phyloP scores from a whole-genome alignment of 2,797 vertebrate species.

The Melanotaenia parkinsoni region DNA sequence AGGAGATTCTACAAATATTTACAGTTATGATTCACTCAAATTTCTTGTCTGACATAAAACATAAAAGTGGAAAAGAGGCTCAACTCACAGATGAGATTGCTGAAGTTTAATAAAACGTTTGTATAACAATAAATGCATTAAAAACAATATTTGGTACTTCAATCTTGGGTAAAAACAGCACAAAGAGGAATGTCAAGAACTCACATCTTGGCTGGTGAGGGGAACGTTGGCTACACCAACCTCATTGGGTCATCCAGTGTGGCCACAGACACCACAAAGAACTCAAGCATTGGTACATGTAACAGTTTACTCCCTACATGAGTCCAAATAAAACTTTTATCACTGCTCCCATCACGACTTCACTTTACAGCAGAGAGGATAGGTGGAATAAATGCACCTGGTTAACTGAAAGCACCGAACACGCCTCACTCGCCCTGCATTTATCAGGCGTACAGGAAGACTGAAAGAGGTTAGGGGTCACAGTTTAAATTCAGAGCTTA shows the following conservation, averaged over 20 bases:
- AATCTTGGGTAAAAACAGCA: slow-evolving; percentile 76
- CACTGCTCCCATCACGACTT: slow-evolving; percentile 41
- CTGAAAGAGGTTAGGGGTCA: slow-evolving; percentile 52
- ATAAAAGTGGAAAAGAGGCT: not conserved
- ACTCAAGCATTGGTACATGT: slow-evolving; percentile 47
- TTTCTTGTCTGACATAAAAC: no score
- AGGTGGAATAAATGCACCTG: slow-evolving; percentile 22
- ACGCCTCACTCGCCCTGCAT: slow-evolving; percentile 53
- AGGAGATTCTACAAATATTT: no score
- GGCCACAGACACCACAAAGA: slow-evolving; percentile 42
- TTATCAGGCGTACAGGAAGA: slow-evolving; percentile 56
- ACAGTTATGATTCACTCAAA: no score
- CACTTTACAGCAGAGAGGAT: slow-evolving; percentile 31
- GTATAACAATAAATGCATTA: slow-evolving; percentile 82
- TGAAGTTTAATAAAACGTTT: slow-evolving; percentile 79
- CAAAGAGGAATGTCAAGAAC: slow-evolving; percentile 79
- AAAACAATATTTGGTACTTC: slow-evolving; percentile 77
- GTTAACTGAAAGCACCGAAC: slow-evolving; percentile 51
- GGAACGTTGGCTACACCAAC: slow-evolving; percentile 61
- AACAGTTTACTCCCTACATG: slow-evolving; percentile 16
- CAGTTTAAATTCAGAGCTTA: slow-evolving; percentile 50
- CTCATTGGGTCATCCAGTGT: slow-evolving; percentile 39
- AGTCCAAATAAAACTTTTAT: slow-evolving; percentile 16
- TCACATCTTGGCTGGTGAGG: slow-evolving; percentile 68
- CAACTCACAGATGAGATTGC: slow-evolving; percentile 7